Evolutionary conservation across 2,113 vertebrate species (phyloP), one percentile per base, ranked within the genome.

Genomic region (Ondatra zibethicus): DNA sequence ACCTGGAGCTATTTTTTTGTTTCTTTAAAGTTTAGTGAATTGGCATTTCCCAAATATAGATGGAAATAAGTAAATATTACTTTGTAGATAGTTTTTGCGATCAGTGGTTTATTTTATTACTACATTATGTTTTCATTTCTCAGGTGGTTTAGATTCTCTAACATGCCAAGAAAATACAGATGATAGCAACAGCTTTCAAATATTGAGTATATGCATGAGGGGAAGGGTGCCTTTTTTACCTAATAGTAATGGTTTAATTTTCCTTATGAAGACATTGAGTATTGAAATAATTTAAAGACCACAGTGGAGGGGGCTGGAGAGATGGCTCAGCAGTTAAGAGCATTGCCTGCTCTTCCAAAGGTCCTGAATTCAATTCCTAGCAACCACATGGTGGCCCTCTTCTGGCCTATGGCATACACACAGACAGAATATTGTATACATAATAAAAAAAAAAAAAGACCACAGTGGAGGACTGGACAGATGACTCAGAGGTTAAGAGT

Each of bases 111-210:
- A 73, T 39, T 78, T 89, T 76, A 21, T 45, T 33, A 12, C 2
- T 88, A 39, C 45, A 91, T 65, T 75, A 63, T 92, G 6, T 52
- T 31, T 93, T 93, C 73, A 89, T 85, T 94, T 93, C 36, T 91
- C 31, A 72, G 42, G 33, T 92, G 72, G 87, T 92, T 72, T 75
- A n/a, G 63, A 16, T 94, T 96, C 31, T 95, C 27, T 90, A 72
- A 80, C 66, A 92, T 85, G 36, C 36, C 27, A 91, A 91, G 72
- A 94, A 94, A 87, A 88, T 78, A 52, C 29, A 73, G 42, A 91
- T 42, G 12, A 82, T 10, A n/a, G 27, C 0, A 19, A 50, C 23
- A 72, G 36, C 70, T 94, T 81, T 94, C 45, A 85, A 70, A 6
- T 39, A 6, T 89, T 91, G 25, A 68, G 36, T 68, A 12, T 7